Evolutionary conservation across 1,140 invertebrate species (phyloP).

Genomic region (Aphis gossypii): DNA sequence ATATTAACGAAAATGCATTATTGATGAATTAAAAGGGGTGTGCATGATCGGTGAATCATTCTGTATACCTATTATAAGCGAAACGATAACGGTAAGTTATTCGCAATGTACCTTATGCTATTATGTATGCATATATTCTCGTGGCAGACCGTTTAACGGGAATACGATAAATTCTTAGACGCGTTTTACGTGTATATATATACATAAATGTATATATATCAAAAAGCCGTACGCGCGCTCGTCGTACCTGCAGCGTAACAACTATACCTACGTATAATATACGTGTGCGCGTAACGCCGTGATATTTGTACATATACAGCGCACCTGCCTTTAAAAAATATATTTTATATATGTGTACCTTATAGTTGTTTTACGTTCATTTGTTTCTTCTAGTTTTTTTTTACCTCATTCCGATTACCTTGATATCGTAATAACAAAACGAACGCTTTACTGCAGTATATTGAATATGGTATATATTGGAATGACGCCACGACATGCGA

Average conservation of each 20-base stretch:
- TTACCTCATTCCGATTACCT: background rate
- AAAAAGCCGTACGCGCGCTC: background rate
- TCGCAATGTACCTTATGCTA: background rate
- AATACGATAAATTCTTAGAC: slow-evolving; percentile 5
- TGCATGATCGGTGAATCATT: background rate
- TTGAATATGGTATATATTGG: background rate
- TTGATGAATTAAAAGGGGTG: no score
- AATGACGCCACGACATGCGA: background rate
- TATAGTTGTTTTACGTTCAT: background rate
- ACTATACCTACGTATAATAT: background rate
- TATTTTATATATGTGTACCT: background rate
- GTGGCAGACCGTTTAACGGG: background rate
- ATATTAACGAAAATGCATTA: no score
- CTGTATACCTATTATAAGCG: background rate
- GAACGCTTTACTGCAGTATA: background rate
- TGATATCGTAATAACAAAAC: background rate
- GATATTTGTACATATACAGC: background rate
- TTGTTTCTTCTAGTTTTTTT: background rate
- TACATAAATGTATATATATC: background rate
- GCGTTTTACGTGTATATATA: background rate
- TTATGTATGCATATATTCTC: background rate
- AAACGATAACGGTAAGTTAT: background rate
- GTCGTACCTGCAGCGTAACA: background rate
- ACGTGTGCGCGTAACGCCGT: background rate
- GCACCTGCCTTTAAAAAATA: background rate